Base-by-base conservation (phyloP, 2,888 invertebrate species). In the Abrostola triplasia region DNA sequence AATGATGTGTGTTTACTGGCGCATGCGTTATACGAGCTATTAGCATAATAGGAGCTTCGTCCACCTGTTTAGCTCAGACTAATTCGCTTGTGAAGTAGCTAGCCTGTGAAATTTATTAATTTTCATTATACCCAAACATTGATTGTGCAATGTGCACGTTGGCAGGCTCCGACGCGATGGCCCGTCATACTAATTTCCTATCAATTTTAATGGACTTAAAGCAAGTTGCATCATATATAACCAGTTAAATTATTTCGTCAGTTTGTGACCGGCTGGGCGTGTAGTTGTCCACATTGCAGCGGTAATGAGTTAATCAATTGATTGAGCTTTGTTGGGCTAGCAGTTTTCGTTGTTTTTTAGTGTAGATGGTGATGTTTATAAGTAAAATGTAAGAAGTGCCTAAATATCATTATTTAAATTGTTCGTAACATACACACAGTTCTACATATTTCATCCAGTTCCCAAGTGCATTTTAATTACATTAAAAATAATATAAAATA, bases 1-100 rank as follows among this genome's bases (percentile, higher is more conserved):
- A 74, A 78, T 75, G 71, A 75, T 72, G 64, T 77, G 67, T 75
- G 75, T 68, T 71, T 70, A 69, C 71, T 60, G 65, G 74, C 71
- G 76, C 70, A 75, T 72, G 77, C 73, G 76, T 80, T 80, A 67
- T 76, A 76, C 73, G 63, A 69, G 62, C 76, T 76, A 82, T 84
- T 85, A 83, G 77, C 82, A 83, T 86, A 87, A 81, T 81, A 79
- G 74, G 77, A 76, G 73, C 64, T 73, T 69, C 72, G 74, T 79
- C 78, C 80, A 82, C 79, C 80, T 81, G 81, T 81, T 82, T 76
- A 77, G 76, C 63, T 67, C 61, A 62, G 59, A 60, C 73, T 83
- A 81, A 84, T 80, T 76, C 76, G 56, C 75, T 76, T 74, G 78
- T 75, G 70, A 75, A 77, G 67, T 73, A 71, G 62, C 55, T 69